phyloP scores from a whole-genome alignment of 30 jellyfish, hydroid and myxozoan genomes.

The Sanderia malayensis region DNA sequence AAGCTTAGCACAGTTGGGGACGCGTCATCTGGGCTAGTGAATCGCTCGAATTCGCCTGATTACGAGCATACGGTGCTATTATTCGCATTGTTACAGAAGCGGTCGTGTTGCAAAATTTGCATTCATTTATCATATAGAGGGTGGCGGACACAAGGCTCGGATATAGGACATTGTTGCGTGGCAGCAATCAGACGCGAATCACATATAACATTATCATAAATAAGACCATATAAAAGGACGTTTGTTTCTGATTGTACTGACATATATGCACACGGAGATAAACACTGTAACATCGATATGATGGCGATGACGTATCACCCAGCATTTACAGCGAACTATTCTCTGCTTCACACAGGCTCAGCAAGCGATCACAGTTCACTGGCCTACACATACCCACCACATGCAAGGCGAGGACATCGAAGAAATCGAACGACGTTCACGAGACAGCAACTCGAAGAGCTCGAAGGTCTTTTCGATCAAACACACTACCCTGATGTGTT shows the following conservation, averaged over 20 bases:
- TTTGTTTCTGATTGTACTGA: no score
- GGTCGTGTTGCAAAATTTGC: no score
- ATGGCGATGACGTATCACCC: constrained; percentile 64
- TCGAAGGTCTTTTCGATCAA: constrained; percentile 73
- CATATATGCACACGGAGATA: background rate
- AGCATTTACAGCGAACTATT: constrained; percentile 49
- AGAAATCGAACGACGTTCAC: constrained; percentile 85
- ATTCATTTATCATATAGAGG: no score
- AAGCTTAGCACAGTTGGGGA: constrained; percentile 73
- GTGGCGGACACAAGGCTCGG: no score
- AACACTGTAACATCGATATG: constrained; percentile 20
- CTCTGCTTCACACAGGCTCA: constrained; percentile 48
- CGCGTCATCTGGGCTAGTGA: constrained; percentile 58
- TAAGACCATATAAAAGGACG: no score
- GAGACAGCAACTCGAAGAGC: constrained; percentile 86
- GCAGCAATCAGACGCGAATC: no score
- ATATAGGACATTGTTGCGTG: no score
- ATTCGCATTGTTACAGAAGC: background rate
- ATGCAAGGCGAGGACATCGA: constrained; percentile 92
- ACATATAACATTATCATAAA: no score
- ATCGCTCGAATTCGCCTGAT: constrained; percentile 43
- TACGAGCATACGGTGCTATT: constrained; percentile 19
- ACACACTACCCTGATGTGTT: constrained; percentile 92
- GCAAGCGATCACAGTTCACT: constrained; percentile 64
- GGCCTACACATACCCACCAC: constrained; percentile 74